Evolutionary conservation across 2,113 vertebrate genomes (phyloP).

Genomic region (Pelecanus crispus): DNA sequence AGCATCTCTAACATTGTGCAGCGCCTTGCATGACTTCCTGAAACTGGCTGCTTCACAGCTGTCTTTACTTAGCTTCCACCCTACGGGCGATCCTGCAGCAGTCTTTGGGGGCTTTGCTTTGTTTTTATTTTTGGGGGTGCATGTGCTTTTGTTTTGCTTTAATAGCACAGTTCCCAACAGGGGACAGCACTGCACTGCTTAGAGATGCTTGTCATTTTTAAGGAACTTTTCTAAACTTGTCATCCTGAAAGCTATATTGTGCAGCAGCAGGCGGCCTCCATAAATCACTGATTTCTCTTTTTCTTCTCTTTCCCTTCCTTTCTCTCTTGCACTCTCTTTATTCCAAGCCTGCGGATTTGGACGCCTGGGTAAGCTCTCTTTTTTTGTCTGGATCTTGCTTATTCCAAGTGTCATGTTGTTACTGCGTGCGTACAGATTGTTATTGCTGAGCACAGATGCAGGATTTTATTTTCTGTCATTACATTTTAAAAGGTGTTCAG

Average conservation of each 20-base stretch:
- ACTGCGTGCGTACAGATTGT: constrained; percentile 56
- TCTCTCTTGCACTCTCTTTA: neutral
- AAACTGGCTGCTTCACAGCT: neutral
- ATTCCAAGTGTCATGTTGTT: constrained; percentile 87
- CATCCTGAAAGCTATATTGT: constrained; percentile 28
- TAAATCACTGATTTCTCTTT: constrained; percentile 54
- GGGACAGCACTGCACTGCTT: constrained; percentile 6
- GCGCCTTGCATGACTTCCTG: neutral
- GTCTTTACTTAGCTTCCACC: neutral
- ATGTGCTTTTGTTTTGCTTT: neutral
- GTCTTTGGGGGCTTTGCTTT: neutral
- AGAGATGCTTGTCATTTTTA: constrained; percentile 10
- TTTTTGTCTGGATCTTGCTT: constrained; percentile 64
- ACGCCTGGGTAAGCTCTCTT: constrained; percentile 80
- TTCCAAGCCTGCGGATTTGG: constrained; percentile 82
- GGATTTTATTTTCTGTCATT: constrained; percentile 76
- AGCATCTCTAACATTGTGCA: neutral
- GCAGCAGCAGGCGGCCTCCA: constrained; percentile 29
- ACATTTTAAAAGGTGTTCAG: constrained; percentile 89
- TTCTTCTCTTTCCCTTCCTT: constrained; percentile 40
- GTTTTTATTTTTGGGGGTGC: neutral
- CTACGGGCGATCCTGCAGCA: neutral
- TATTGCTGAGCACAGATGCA: constrained; percentile 63
- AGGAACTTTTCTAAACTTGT: constrained; percentile 31
- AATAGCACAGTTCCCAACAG: neutral